Base-by-base conservation (phyloP, 2,113 vertebrate species). In the Petrocephalus zakoni region DNA sequence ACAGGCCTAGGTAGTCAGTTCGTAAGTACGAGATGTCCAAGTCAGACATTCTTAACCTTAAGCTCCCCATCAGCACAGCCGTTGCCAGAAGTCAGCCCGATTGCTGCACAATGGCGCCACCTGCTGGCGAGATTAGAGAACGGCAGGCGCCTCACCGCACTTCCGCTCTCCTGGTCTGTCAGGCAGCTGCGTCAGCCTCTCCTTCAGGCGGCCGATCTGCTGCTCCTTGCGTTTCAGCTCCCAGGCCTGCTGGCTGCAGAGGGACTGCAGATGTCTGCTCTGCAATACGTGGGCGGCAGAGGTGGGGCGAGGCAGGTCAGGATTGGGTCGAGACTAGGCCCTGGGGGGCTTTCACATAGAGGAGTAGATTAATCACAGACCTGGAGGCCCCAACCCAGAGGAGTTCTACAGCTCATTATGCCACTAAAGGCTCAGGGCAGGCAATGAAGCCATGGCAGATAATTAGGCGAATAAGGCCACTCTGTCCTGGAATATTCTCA, bases 191-290 rank as follows among this genome's bases (percentile, higher is more conserved):
- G 2, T 21, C 2, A 88, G 51, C 1, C 72, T 21, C 72, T 56
- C 72, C 87, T 81, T 88, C 87, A 88, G 51, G 8, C 11, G 21
- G 47, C 7, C 4, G 29, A 5, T 82, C 51, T 88, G 87, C 52
- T 56, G 68, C 51, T 88, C 87, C 21, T 53, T 37, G 7, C 52
- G 51, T 17, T 53, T 55, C 47, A 88, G 87, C 29, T 88, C 87
- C 68, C 64, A 75, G 6, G 87, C 72, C 72, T 56, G 87, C 72
- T 88, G 87, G 25, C 17, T 81, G 72, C 52, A 82, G 15, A 72
- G 87, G 19, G 34, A 82, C 87, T 88, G 87, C 68, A 88, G 68
- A 53, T 72, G 87, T 25, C 10, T 22, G 8, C 17, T 13, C 87
- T 82, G 52, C 15, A 19, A 55, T 15, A 42, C 19, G 15, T 53